A percentile compares a stretch with the other conserved stretches of the same genome.
Evolutionary conservation across 2,797 vertebrate species (phyloP).

Genomic region (Intellagama lesueurii): DNA sequence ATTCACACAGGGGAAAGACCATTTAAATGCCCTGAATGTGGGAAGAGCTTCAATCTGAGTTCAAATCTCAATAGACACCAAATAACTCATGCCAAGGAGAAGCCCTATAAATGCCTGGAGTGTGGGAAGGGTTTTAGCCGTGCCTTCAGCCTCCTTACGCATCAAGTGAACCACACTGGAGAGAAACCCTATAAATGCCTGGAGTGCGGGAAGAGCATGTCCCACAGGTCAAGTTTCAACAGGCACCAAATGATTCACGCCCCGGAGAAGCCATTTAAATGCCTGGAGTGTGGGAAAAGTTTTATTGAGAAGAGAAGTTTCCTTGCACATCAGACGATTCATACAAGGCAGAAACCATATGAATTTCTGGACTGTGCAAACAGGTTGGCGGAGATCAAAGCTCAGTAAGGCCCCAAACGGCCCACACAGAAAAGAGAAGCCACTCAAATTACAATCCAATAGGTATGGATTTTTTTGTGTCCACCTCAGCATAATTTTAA

Average conservation of each 20-base stretch:
- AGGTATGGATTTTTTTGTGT: too few species aligned
- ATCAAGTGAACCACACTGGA: neutral
- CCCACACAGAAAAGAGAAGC: too few species aligned
- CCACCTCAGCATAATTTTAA: too few species aligned
- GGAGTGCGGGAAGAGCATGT: neutral
- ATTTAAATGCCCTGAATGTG: neutral
- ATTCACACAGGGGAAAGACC: neutral
- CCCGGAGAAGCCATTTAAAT: conserved; percentile 2
- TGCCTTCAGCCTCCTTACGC: neutral
- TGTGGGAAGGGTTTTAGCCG: neutral
- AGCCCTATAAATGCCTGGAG: neutral
- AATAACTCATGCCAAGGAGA: neutral
- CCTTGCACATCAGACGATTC: neutral
- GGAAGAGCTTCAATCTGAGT: neutral
- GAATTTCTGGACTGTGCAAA: neutral
- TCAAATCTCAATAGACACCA: neutral
- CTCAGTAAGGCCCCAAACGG: too few species aligned
- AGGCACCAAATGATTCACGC: conserved; percentile 1
- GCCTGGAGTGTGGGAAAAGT: conserved; percentile 1
- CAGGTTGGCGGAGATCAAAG: neutral
- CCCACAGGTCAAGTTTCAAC: neutral
- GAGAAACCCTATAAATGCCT: neutral
- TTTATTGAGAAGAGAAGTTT: neutral
- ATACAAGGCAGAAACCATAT: neutral
- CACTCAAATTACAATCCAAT: too few species aligned